Conservation (phyloP, 2,888 invertebrate genomes). For the Drosophila quinaria region DNA sequence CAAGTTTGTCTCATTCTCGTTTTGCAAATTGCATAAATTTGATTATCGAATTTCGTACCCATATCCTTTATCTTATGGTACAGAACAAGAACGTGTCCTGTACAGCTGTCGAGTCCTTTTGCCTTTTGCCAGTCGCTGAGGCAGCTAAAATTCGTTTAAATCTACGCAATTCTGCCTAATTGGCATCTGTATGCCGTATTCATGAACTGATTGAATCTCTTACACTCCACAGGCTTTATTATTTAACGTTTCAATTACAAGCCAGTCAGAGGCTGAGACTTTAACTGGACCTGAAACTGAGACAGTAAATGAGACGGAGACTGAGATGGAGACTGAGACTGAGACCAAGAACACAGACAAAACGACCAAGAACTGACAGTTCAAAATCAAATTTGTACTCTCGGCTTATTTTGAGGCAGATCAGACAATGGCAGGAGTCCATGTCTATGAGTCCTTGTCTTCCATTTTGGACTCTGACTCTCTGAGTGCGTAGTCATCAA, state of each 20-base stretch:
- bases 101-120: conserved; percentile 29
- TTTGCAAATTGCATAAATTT: conserved; percentile 71
- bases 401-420: conserved; percentile 46
- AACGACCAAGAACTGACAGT: conserved; percentile 39
- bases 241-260: conserved; percentile 80
- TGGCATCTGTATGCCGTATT: conserved; percentile 57
- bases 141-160: conserved; percentile 53
- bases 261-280: conserved; percentile 10
- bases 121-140: conserved; percentile 41
- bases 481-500: conserved; percentile 56
- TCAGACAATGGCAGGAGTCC: conserved; percentile 52
- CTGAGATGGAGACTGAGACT: not conserved
- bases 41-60: conserved; percentile 59
- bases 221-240: conserved; percentile 70
- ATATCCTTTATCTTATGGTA: conserved; percentile 9
- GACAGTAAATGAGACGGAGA: conserved; percentile 1
- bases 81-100: conserved; percentile 28
- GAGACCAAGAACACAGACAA: conserved; percentile 5
- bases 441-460: conserved; percentile 2
- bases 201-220: conserved; percentile 74
- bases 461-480: not conserved
- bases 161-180: conserved; percentile 57
- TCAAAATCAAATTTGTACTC: conserved; percentile 68
- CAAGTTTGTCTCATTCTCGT: conserved; percentile 48
- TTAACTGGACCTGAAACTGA: not conserved